Percentiles rank a stretch among this genome's conserved stretches.
phyloP scores from a whole-genome alignment of 1,140 invertebrate genomes.

The Olivierus martensii region DNA sequence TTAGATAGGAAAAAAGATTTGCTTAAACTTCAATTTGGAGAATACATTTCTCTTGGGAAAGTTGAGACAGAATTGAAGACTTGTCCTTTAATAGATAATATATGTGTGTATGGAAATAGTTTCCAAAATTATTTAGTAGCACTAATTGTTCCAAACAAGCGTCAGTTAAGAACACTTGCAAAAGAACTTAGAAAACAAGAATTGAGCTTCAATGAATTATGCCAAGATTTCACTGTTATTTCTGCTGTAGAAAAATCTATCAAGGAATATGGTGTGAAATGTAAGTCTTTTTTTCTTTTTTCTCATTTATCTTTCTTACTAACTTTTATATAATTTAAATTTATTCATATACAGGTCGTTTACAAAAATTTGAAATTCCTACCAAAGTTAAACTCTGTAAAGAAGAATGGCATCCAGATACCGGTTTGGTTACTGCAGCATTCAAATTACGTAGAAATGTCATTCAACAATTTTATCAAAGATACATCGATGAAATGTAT shows the following conservation, averaged over 20 bases:
- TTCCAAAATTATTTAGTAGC: constrained; percentile 67
- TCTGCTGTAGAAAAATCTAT: constrained; percentile 62
- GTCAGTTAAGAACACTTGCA: constrained; percentile 49
- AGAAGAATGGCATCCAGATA: constrained; percentile 37
- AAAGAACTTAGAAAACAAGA: constrained; percentile 42
- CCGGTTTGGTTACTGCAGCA: constrained; percentile 38
- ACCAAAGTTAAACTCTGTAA: constrained; percentile 28
- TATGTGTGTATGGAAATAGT: constrained; percentile 32
- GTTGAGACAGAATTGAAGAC: constrained; percentile 36
- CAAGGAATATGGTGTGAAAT: constrained; percentile 63
- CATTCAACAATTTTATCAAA: constrained; percentile 17
- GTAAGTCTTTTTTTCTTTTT: constrained; percentile 10
- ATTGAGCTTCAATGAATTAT: constrained; percentile 52
- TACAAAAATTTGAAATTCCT: constrained; percentile 32
- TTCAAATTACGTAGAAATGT: constrained; percentile 29
- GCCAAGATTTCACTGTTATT: constrained; percentile 51
- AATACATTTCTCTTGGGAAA: constrained; percentile 30
- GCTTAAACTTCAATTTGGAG: constrained; percentile 40
- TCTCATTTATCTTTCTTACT: too few relatives aligned
- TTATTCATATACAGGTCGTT: constrained; percentile 4
- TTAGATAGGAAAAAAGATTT: constrained; percentile 43
- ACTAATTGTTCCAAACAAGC: constrained; percentile 71
- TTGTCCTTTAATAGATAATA: constrained; percentile 36
- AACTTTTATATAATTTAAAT: too few relatives aligned
- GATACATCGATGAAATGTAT: constrained; percentile 17